Evolutionary conservation across 2,797 vertebrate genomes (phyloP).

Genomic region (Sorex maritimensis): DNA sequence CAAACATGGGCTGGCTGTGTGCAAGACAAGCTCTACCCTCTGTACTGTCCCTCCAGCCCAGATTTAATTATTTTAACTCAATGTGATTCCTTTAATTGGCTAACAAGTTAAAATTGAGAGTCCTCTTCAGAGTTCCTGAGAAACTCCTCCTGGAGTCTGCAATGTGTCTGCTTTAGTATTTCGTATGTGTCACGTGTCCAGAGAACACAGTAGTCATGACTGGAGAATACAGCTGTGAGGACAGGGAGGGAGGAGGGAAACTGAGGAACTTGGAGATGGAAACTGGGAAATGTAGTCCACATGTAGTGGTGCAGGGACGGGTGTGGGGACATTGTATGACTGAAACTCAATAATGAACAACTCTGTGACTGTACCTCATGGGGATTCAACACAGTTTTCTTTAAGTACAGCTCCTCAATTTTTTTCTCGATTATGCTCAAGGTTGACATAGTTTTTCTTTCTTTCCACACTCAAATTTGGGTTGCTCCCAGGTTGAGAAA

Average conservation of each 20-base stretch:
- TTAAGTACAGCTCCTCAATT: not conserved
- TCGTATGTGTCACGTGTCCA: slow-evolving; percentile 12
- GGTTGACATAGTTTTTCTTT: not conserved
- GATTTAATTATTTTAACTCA: slow-evolving; percentile 19
- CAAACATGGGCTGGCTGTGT: too few relatives aligned
- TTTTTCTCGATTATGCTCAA: not conserved
- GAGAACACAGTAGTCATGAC: not conserved
- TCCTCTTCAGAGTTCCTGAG: not conserved
- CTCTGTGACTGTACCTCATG: too few relatives aligned
- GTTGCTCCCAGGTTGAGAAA: slow-evolving; percentile 17
- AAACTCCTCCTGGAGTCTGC: not conserved
- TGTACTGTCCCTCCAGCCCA: too few relatives aligned
- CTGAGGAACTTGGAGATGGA: too few relatives aligned
- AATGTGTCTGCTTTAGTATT: not conserved
- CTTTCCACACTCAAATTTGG: slow-evolving; percentile 46
- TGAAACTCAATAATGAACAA: too few relatives aligned
- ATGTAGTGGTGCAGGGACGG: too few relatives aligned
- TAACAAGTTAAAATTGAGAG: not conserved
- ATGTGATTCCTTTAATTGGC: slow-evolving; percentile 19
- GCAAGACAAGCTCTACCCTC: too few relatives aligned
- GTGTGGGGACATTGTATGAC: too few relatives aligned
- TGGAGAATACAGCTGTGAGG: not conserved
- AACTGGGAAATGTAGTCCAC: too few relatives aligned
- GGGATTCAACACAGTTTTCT: too few relatives aligned
- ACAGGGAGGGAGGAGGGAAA: too few relatives aligned